Percentiles rank a stretch among this genome's conserved stretches.
Evolutionary conservation across 2,797 vertebrate species (phyloP).

Genomic region (Aldrovandia affinis): DNA sequence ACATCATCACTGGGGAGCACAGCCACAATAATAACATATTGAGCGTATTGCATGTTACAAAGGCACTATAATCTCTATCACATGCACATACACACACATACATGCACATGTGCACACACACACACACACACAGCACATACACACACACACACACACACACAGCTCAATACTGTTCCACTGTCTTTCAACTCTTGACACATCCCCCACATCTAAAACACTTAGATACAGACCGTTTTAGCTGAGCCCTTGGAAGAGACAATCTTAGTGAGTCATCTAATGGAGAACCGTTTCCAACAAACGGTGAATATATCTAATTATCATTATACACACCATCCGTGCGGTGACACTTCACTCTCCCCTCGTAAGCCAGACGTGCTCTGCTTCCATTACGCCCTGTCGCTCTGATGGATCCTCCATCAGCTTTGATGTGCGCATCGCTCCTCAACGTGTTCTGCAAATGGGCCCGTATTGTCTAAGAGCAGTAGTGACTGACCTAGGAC

Average conservation of each 20-base stretch:
- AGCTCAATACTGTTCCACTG: not conserved
- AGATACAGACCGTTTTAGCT: not conserved
- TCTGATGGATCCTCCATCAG: constrained; percentile 6
- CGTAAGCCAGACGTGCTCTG: not conserved
- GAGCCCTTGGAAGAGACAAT: not conserved
- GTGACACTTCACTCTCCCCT: not conserved
- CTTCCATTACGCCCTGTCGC: not conserved
- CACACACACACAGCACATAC: not conserved
- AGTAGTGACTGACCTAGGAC: not conserved
- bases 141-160: not conserved
- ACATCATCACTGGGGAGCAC: not conserved
- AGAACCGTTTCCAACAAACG: not conserved
- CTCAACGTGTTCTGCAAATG: not conserved
- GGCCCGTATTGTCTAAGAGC: not conserved
- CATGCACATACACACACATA: not conserved
- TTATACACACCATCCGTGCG: not conserved
- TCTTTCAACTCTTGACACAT: not conserved
- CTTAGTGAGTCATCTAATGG: constrained; percentile 2
- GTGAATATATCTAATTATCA: not conserved
- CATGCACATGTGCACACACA: not conserved
- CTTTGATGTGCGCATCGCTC: not conserved
- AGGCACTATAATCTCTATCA: not conserved
- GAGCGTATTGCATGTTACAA: not conserved
- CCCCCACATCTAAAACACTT: not conserved
- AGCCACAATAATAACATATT: not conserved